Conservation (phyloP, 2,797 vertebrate species). For the Thripadectes ignobilis region DNA sequence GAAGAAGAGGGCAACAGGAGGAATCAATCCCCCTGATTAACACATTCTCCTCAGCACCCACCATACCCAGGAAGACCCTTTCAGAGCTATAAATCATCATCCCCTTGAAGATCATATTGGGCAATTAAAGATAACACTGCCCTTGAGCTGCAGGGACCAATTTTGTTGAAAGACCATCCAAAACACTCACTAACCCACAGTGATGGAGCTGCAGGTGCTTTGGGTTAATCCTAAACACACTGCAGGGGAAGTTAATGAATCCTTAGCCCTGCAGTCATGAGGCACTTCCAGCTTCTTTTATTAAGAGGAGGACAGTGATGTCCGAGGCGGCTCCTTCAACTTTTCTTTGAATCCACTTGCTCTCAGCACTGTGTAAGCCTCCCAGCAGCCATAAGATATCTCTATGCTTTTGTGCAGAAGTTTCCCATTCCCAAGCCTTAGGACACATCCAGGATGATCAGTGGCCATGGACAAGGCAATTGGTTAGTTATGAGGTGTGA, state of each 20-base stretch:
- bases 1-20: background rate
- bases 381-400: background rate
- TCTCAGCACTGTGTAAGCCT: background rate
- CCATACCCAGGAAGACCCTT: background rate
- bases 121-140: background rate
- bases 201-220: background rate
- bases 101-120: background rate
- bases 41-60: background rate
- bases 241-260: background rate
- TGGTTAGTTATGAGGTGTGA: background rate
- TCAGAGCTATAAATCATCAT: background rate
- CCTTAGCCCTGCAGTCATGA: background rate
- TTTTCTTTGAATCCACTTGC: background rate
- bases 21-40: background rate
- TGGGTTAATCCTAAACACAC: background rate
- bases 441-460: background rate
- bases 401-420: background rate
- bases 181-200: background rate
- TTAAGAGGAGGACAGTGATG: fast-evolving
- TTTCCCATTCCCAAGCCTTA: background rate
- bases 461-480: fast-evolving
- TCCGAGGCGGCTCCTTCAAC: background rate
- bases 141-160: background rate
- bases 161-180: background rate
- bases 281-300: background rate